Base-by-base conservation (phyloP, 1,140 invertebrate species). In the Lepidurus apus region DNA sequence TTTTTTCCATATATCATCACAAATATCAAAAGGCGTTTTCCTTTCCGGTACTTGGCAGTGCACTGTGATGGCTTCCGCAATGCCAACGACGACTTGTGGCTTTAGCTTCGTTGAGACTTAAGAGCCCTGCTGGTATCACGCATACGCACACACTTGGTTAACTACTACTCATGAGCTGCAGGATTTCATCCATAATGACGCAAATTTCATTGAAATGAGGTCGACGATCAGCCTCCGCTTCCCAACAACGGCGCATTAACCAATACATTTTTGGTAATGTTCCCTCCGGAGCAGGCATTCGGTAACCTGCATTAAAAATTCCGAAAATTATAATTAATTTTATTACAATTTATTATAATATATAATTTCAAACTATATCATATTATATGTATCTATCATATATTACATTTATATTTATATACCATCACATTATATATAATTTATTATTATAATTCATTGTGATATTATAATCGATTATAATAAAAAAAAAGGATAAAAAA, bases 241-340 rank as follows among this genome's bases (percentile, higher is more conserved):
- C 92, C 96, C 96, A 98, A 83, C 95, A 98, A 80, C 92, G 89
- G 65, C 95, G 85, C 95, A 98, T 97, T 76, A 98, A 86, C 79
- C 91, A 88, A 84, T 98, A 97, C 84, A 97, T 92, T 83, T 95
- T 92, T 21, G 95, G 93, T 0, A 95, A 92, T 74, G 93, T 95
- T 65, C 91, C 91, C 80, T 95, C 92, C 0, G 95, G 94, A 3
- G 93, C 90, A 77, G 94, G 94, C 93, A 98, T 95, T 81, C 96
- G 88, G 86, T 97, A 98, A 26, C 95, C 95, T 94, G 82, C 43
- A 81, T 81, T 79, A 77, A 75, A 74, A 81, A 79, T 21, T 13
- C 6, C 8, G n/a, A 13, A 21, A 74, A 73, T 53, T 43, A 80
- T 47, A 45, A 17, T 8, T 24, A 45, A 77, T 80, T n/a, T n/a